A percentile compares a stretch with the other conserved stretches of the same genome.
Evolutionary conservation across 2,888 invertebrate genomes (phyloP).

Genomic region (Cyrtodaria siliqua): DNA sequence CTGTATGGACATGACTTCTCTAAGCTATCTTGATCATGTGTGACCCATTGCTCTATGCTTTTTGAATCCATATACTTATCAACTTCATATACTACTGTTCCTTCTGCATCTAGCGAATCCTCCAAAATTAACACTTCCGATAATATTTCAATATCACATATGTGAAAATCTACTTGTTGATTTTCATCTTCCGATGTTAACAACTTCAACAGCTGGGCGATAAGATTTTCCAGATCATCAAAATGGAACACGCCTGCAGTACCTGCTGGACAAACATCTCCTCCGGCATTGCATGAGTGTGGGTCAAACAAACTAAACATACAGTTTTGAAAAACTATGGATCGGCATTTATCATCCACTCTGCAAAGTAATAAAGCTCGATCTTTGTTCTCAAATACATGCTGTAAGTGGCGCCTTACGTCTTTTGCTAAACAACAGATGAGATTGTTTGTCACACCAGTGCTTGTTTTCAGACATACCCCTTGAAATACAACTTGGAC

Average conservation of each 20-base stretch:
- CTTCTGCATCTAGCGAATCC: neutral
- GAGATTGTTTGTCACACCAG: neutral
- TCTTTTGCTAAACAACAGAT: slow-evolving; percentile 1
- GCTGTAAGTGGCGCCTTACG: neutral
- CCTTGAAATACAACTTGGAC: neutral
- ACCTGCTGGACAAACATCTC: neutral
- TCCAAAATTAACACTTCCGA: neutral
- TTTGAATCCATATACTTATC: neutral
- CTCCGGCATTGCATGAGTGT: neutral
- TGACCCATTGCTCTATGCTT: neutral
- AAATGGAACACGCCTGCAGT: slow-evolving; percentile 1
- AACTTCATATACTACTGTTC: neutral
- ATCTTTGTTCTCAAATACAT: neutral
- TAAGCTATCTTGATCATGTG: neutral
- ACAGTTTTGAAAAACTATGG: neutral
- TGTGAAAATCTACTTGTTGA: neutral
- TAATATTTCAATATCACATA: slow-evolving; percentile 1
- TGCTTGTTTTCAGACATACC: neutral
- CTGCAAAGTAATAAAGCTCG: slow-evolving; percentile 1
- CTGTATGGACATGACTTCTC: neutral
- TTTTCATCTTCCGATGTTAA: neutral
- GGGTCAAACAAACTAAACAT: neutral
- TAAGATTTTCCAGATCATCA: neutral
- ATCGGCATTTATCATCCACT: neutral
- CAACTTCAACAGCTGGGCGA: neutral